Conservation (phyloP, 2,888 invertebrate genomes). For the Callyntrura guangdongensis region DNA sequence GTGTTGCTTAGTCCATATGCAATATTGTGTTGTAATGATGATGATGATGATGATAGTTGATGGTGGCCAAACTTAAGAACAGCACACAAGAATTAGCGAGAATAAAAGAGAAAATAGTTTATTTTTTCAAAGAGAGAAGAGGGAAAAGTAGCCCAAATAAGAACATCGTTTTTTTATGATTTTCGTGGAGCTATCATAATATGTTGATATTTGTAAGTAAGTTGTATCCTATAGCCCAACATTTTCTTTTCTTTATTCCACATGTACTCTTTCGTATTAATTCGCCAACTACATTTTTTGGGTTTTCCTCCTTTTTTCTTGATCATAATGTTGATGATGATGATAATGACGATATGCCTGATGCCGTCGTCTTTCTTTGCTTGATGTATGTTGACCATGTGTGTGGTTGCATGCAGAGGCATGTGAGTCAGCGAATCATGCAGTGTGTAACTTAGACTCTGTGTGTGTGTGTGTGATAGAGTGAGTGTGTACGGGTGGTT, state of each 20-base stretch:
- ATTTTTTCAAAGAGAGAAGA: conserved; percentile 11
- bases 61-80: neutral
- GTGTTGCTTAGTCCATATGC: neutral
- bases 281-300: neutral
- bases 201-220: neutral
- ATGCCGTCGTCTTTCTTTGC: neutral
- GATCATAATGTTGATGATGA: neutral
- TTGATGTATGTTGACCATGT: conserved; percentile 26
- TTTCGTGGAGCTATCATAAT: neutral
- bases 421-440: conserved; percentile 25
- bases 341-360: neutral
- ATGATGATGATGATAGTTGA: neutral
- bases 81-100: neutral
- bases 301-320: neutral
- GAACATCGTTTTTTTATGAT: conserved; percentile 22
- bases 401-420: conserved; percentile 37
- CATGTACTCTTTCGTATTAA: conserved; percentile 11
- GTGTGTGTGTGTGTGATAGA: neutral
- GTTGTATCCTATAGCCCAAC: neutral
- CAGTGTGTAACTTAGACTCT: neutral
- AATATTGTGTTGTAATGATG: conserved; percentile 3
- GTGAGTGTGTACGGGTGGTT: neutral
- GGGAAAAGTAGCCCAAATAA: conserved; percentile 31
- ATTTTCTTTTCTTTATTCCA: conserved; percentile 1
- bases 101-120: conserved; percentile 36